Conservation (phyloP, 2,113 vertebrate genomes). For the Balaenoptera acutorostrata region DNA sequence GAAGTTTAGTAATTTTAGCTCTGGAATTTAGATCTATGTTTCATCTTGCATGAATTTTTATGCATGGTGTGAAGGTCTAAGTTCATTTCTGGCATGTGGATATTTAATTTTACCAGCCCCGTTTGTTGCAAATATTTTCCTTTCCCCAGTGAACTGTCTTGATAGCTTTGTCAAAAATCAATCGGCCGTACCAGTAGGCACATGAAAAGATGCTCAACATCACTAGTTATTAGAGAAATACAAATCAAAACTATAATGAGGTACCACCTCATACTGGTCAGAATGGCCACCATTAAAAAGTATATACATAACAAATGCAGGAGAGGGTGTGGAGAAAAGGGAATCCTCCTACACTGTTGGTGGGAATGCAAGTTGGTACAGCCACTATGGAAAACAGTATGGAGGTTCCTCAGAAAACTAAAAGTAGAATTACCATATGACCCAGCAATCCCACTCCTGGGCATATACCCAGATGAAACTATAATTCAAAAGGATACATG, state of each 20-base stretch:
- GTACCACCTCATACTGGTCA: no score
- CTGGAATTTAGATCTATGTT: neutral
- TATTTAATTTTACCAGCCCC: neutral
- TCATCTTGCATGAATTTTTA: neutral
- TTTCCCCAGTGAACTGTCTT: neutral
- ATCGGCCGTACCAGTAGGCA: neutral
- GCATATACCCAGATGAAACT: neutral
- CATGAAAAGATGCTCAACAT: neutral
- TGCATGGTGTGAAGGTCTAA: neutral
- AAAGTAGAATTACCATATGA: neutral
- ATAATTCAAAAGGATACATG: neutral
- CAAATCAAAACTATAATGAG: no score
- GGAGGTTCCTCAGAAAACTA: neutral
- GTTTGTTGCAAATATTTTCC: neutral
- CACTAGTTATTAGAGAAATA: no score
- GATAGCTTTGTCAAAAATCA: neutral
- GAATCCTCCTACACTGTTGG: neutral
- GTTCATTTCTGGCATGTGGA: neutral
- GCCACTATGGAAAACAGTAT: neutral
- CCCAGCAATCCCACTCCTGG: neutral
- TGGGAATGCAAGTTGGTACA: neutral
- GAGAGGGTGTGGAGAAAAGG: no score
- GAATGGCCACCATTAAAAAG: no score
- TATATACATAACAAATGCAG: no score
- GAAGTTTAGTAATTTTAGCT: constrained; percentile 12